phyloP scores from a whole-genome alignment of 2,797 vertebrate genomes.

The Remorina albescens region DNA sequence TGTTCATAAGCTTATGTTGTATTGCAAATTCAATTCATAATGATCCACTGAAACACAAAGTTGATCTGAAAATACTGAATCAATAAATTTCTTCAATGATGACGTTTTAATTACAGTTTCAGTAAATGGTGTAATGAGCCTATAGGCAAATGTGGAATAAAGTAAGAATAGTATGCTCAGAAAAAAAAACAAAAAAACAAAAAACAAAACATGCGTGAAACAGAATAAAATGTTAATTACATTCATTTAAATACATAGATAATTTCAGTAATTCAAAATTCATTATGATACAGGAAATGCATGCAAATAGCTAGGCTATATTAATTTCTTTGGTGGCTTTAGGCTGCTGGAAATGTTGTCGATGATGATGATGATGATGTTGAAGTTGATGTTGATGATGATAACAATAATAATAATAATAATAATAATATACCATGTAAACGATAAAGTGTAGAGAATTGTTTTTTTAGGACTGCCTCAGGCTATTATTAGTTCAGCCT shows the following conservation, averaged over 20 bases:
- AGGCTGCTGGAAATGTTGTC: constrained; percentile 72
- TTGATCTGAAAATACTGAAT: constrained; percentile 57
- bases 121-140: constrained; percentile 79
- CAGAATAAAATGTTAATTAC: constrained; percentile 83
- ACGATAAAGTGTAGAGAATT: constrained; percentile 51
- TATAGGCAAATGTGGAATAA: constrained; percentile 75
- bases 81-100: constrained; percentile 64
- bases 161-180: constrained; percentile 72
- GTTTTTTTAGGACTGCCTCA: constrained; percentile 59
- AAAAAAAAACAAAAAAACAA: constrained; percentile 75
- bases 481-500: constrained; percentile 56
- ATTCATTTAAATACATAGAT: constrained; percentile 87
- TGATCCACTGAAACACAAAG: constrained; percentile 17
- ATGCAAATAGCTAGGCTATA: constrained; percentile 81
- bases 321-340: constrained; percentile 85
- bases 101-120: constrained; percentile 80
- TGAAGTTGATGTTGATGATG: constrained; percentile 46
- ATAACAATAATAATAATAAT: constrained; percentile 63
- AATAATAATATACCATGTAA: constrained; percentile 59
- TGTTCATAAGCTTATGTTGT: too few species aligned
- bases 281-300: constrained; percentile 82
- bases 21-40: background rate
- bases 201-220: constrained; percentile 83
- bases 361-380: constrained; percentile 59
- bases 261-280: constrained; percentile 77